phyloP scores from a whole-genome alignment of 2,888 invertebrate genomes.

The Amitus sp. region DNA sequence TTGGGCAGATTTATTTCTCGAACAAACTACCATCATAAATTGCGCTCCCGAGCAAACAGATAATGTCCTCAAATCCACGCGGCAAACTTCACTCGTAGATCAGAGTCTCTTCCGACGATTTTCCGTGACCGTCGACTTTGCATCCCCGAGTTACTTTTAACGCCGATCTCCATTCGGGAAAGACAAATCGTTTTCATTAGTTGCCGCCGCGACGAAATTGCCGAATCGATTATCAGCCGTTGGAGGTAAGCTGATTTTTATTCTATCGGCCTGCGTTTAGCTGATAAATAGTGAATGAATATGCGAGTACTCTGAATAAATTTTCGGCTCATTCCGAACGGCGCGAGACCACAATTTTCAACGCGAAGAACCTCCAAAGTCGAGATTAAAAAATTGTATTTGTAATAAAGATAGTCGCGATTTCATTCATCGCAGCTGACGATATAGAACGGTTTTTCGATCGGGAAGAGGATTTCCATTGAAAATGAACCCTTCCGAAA shows the following conservation, averaged over 20 bases:
- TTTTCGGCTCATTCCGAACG: slow-evolving; percentile 4
- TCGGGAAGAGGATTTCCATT: slow-evolving; percentile 39
- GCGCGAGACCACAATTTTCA: slow-evolving; percentile 3
- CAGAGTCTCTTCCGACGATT: slow-evolving; percentile 41
- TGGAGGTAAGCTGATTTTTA: background rate
- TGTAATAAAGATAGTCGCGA: slow-evolving; percentile 33
- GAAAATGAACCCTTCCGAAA: slow-evolving; percentile 39
- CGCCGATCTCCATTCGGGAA: slow-evolving; percentile 32
- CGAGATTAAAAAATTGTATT: slow-evolving; percentile 17
- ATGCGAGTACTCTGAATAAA: background rate
- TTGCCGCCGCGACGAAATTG: slow-evolving; percentile 22
- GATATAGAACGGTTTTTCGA: slow-evolving; percentile 30
- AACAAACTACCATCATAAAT: slow-evolving; percentile 54
- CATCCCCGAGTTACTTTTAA: slow-evolving; percentile 28
- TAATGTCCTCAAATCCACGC: slow-evolving; percentile 57
- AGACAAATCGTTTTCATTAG: slow-evolving; percentile 39
- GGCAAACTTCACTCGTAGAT: slow-evolving; percentile 54
- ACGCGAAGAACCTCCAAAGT: slow-evolving; percentile 5
- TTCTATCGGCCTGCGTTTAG: background rate
- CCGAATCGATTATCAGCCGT: slow-evolving; percentile 16
- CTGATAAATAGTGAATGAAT: background rate
- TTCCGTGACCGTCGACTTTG: slow-evolving; percentile 23
- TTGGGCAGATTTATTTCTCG: slow-evolving; percentile 39
- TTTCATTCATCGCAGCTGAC: slow-evolving; percentile 25
- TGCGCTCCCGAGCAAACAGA: slow-evolving; percentile 48